Evolutionary conservation across 2,888 invertebrate species (phyloP).

Genomic region (Oxyteleia sp.): DNA sequence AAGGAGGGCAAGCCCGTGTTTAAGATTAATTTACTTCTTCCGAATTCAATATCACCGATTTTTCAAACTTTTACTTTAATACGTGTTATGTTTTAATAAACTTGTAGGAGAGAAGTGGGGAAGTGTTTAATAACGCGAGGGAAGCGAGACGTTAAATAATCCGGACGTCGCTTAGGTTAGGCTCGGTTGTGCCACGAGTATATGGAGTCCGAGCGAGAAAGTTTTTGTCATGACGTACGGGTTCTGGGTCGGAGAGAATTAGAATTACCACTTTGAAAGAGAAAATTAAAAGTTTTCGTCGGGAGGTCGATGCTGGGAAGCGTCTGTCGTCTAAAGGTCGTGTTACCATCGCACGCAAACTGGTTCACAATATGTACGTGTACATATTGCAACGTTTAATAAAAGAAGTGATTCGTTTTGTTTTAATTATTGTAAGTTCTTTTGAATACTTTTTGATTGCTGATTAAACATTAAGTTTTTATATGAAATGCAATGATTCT

Average conservation of each 20-base stretch:
- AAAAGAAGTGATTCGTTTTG: no score
- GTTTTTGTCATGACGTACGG: conserved; percentile 76
- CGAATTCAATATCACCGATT: conserved; percentile 62
- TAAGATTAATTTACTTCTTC: conserved; percentile 35
- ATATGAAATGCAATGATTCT: no score
- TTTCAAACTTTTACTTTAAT: conserved; percentile 47
- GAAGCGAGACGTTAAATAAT: conserved; percentile 77
- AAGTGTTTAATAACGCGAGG: conserved; percentile 75
- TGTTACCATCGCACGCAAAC: no score
- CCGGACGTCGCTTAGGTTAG: conserved; percentile 77
- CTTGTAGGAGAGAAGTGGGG: conserved; percentile 58
- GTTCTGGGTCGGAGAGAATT: conserved; percentile 72
- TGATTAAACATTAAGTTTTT: no score
- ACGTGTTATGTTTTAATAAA: conserved; percentile 74
- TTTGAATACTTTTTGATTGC: no score
- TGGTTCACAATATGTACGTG: no score
- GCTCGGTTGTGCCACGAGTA: conserved; percentile 47
- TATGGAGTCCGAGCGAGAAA: conserved; percentile 76
- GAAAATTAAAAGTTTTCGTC: conserved; percentile 77
- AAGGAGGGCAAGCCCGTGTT: conserved; percentile 6
- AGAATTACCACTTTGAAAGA: conserved; percentile 75
- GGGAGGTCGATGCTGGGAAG: conserved; percentile 17
- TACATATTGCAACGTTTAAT: no score
- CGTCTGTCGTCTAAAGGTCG: conserved; percentile 35
- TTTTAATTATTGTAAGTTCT: no score